phyloP scores from a whole-genome alignment of 2,797 vertebrate species.

The Syndactyla subalaris region DNA sequence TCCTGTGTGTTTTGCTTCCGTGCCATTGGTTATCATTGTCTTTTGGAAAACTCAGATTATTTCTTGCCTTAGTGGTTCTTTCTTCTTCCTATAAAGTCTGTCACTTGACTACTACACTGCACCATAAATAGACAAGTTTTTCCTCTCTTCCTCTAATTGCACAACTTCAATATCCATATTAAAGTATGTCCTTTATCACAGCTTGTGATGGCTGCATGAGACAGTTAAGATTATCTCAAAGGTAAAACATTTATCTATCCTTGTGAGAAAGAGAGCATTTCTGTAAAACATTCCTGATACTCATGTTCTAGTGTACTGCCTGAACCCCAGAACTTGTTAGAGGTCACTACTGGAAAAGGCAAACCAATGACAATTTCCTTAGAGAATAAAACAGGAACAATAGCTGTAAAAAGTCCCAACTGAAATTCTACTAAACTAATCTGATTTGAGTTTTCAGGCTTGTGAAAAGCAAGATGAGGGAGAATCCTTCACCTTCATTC shows the following conservation, averaged over 20 bases:
- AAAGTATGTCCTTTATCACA: neutral
- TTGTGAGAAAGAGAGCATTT: neutral
- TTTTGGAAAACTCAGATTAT: neutral
- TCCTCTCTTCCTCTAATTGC: neutral
- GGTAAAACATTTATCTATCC: neutral
- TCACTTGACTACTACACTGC: neutral
- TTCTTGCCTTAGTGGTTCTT: neutral
- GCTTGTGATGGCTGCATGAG: neutral
- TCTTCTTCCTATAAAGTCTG: neutral
- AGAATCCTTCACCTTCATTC: neutral
- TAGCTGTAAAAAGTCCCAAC: neutral
- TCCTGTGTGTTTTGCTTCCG: neutral
- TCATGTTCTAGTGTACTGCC: neutral
- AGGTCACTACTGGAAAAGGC: neutral
- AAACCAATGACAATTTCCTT: neutral
- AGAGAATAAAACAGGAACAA: neutral
- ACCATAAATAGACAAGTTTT: neutral
- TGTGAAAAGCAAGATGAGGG: neutral
- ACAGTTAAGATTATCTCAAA: neutral
- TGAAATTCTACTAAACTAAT: neutral
- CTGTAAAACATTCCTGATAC: neutral
- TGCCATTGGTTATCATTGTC: neutral
- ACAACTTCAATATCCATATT: neutral
- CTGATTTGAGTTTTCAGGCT: neutral
- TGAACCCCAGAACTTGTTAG: neutral